Conservation (phyloP, 2,113 vertebrate genomes). For the Melanostigma gelatinosum region DNA sequence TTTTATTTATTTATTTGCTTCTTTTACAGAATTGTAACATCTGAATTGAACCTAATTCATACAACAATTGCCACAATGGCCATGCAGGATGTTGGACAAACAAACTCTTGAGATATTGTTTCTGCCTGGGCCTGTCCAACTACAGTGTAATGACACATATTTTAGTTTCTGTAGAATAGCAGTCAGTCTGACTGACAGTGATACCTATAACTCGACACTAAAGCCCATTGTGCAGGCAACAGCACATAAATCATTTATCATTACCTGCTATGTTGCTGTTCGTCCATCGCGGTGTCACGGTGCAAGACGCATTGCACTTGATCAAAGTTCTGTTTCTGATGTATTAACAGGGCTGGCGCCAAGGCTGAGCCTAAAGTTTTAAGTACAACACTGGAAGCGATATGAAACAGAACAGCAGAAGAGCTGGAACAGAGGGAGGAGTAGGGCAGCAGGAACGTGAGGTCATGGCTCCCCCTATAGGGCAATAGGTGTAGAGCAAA, state of each 20-base stretch:
- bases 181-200: slow-evolving; percentile 58
- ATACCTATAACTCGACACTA: slow-evolving; percentile 56
- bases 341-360: slow-evolving; percentile 31
- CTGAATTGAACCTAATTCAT: not conserved
- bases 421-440: slow-evolving; percentile 10
- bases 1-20: not conserved
- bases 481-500: slow-evolving; percentile 47
- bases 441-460: slow-evolving; percentile 59
- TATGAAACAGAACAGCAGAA: slow-evolving; percentile 24
- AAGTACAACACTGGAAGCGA: slow-evolving; percentile 37
- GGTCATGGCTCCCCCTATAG: slow-evolving; percentile 85
- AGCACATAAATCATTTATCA: slow-evolving; percentile 57
- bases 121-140: slow-evolving; percentile 9
- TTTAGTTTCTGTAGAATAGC: slow-evolving; percentile 17
- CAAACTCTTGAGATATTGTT: slow-evolving; percentile 13
- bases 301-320: slow-evolving; percentile 33
- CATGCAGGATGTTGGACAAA: not conserved
- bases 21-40: not conserved
- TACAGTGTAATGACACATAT: slow-evolving; percentile 9
- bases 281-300: slow-evolving; percentile 22
- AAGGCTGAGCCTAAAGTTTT: slow-evolving; percentile 27
- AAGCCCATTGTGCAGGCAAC: slow-evolving; percentile 48
- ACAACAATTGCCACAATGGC: not conserved
- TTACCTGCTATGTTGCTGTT: slow-evolving; percentile 53
- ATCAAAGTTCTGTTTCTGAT: slow-evolving; percentile 55